Evolutionary conservation across 2,888 invertebrate species (phyloP).

Genomic region (Thymelicus acteon): DNA sequence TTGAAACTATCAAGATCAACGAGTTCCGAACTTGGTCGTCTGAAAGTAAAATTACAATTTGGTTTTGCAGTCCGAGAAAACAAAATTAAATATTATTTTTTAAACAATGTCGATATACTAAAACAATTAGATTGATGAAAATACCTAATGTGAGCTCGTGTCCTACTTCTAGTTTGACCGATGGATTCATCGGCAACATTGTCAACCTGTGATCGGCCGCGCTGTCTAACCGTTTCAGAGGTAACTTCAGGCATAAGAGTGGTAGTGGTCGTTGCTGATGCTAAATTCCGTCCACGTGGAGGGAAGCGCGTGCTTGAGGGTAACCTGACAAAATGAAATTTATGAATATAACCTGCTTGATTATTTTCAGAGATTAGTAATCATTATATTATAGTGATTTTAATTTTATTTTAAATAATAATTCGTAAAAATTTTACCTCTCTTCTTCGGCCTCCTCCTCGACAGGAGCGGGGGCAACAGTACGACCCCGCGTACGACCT

Average conservation of each 20-base stretch:
- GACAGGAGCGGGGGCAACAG: constrained; percentile 71
- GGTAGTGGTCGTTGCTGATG: constrained; percentile 78
- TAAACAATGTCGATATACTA: neutral
- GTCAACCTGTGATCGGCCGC: constrained; percentile 72
- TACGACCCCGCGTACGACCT: constrained; percentile 80
- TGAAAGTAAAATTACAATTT: constrained; percentile 54
- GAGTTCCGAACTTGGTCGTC: constrained; percentile 91
- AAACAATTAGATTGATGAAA: neutral
- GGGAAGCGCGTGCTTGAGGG: constrained; percentile 95
- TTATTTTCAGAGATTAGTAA: neutral
- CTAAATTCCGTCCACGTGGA: constrained; percentile 86
- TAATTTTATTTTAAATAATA: neutral
- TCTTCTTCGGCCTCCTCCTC: constrained; percentile 83
- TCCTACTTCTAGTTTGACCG: constrained; percentile 80
- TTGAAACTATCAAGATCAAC: constrained; percentile 94
- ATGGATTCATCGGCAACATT: constrained; percentile 78
- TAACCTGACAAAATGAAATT: constrained; percentile 74
- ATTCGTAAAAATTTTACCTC: constrained; percentile 57
- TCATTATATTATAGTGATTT: neutral
- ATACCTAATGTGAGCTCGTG: constrained; percentile 86
- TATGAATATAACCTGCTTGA: no score
- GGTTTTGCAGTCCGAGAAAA: neutral
- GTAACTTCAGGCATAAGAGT: constrained; percentile 69
- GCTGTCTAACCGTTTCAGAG: constrained; percentile 73
- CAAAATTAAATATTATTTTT: no score